A percentile compares a stretch with the other conserved stretches of the same genome.
phyloP scores from a whole-genome alignment of 2,888 invertebrate genomes.

The Caenorhabditis japonica region DNA sequence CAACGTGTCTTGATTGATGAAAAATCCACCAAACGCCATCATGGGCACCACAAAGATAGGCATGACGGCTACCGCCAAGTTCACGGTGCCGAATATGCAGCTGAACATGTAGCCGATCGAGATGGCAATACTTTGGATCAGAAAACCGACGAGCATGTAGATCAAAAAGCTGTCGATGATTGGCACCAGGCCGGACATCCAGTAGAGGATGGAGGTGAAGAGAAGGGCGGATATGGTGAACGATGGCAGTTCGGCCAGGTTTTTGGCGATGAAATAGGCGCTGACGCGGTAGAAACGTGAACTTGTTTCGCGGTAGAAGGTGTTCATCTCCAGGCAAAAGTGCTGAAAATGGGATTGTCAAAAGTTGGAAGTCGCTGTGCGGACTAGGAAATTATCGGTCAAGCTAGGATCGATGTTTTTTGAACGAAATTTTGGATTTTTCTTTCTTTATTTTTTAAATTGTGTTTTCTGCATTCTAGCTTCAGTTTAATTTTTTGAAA shows the following conservation, averaged over 20 bases:
- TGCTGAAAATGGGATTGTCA: constrained; percentile 42
- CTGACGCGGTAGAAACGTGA: constrained; percentile 92
- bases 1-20: constrained; percentile 84
- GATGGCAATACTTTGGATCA: constrained; percentile 73
- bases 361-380: not conserved
- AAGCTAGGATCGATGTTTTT: too few relatives aligned
- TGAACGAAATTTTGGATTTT: too few relatives aligned
- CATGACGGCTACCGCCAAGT: constrained; percentile 88
- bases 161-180: constrained; percentile 80
- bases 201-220: constrained; percentile 89
- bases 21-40: constrained; percentile 87
- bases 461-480: too few relatives aligned
- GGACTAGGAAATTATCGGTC: not conserved
- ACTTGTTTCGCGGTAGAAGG: constrained; percentile 89
- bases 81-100: constrained; percentile 85
- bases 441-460: too few relatives aligned
- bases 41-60: constrained; percentile 93
- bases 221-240: constrained; percentile 88
- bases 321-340: constrained; percentile 84
- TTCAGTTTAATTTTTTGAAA: too few relatives aligned
- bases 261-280: constrained; percentile 89
- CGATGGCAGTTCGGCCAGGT: constrained; percentile 87
- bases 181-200: constrained; percentile 85
- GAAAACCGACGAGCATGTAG: constrained; percentile 79
- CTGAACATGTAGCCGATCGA: constrained; percentile 86